Evolutionary conservation across 35 echinoderm and acorn worm species (phyloP), one percentile per base, ranked within the genome.

Genomic region (Hemicentrotus pulcherrimus): DNA sequence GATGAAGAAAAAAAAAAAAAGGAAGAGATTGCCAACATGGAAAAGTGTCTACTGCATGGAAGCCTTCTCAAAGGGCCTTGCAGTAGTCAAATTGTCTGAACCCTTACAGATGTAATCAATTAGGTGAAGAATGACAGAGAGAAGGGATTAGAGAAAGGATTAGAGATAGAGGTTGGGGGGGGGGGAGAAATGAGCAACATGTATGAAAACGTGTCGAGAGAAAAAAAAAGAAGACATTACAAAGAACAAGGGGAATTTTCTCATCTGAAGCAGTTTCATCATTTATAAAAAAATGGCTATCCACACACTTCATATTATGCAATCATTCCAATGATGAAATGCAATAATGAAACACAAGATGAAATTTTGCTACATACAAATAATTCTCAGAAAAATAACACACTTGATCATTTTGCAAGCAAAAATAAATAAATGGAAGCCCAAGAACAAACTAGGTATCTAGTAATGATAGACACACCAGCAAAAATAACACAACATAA

Each of bases 351-450:
- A 78, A 28, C 6, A 71, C 19, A 78, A 78, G 28, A n/a, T n/a
- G 28, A 28, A 28, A 30, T n/a, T 16, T 78, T 22, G 65, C 65
- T 28, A 78, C 18, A 0, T 78, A 78, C 4, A 78, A 78, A 78
- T 78, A 22, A 78, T 78, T 78, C 65, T n/a, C 19, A 78, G 65
- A 78, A 78, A 78, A 78, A 78, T 78, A 78, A 78, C 65, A 78
- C 65, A 78, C 65, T 78, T 78, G 19, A 78, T 78, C 65, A 78
- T 78, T 78, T 78, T 78, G 65, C 65, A 78, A 78, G 65, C 65
- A 78, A 78, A 55, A 78, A 28, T 78, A 78, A 78, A 28, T 78
- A n/a, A 78, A 78, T 78, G 65, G 65, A 78, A 78, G 65, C 65
- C 65, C 65, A 78, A 30, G 19, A 78, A n/a, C 65, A 78, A 28